Evolutionary conservation across 2,797 vertebrate species (phyloP).

Genomic region (Esox lucius): DNA sequence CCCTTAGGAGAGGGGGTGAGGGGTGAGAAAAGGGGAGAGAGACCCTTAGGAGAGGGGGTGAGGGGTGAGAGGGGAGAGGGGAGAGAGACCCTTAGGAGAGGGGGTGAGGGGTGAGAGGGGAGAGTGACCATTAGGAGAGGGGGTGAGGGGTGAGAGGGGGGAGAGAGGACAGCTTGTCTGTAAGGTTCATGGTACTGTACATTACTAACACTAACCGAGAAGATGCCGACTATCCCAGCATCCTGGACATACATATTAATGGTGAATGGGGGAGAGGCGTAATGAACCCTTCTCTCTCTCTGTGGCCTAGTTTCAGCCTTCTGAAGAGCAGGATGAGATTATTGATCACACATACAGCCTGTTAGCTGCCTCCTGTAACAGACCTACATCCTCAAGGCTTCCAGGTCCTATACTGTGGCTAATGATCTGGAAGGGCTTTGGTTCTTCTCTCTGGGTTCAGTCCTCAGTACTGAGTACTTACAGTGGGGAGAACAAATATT

Average conservation of each 20-base stretch:
- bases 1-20: too few species aligned
- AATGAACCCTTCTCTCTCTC: not conserved
- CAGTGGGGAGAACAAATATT: too few species aligned
- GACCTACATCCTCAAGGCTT: constrained; percentile 25
- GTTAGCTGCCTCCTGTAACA: constrained; percentile 17
- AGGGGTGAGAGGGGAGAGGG: too few species aligned
- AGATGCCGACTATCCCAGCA: not conserved
- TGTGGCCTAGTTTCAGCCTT: not conserved
- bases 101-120: not conserved
- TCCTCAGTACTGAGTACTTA: not conserved
- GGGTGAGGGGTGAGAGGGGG: too few species aligned
- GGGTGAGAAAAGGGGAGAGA: too few species aligned
- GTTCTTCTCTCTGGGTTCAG: not conserved
- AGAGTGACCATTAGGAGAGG: too few species aligned
- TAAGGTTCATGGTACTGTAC: not conserved
- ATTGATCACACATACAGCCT: constrained; percentile 1
- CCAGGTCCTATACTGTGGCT: not conserved
- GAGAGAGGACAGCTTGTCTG: too few species aligned
- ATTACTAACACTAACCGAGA: not conserved
- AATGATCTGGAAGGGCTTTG: not conserved
- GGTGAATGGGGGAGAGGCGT: too few species aligned
- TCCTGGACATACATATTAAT: not conserved
- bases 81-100: not conserved
- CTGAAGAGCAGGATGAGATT: not conserved
- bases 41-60: too few species aligned